phyloP scores from a whole-genome alignment of 2,888 invertebrate genomes.

The Luperina nickerlii region DNA sequence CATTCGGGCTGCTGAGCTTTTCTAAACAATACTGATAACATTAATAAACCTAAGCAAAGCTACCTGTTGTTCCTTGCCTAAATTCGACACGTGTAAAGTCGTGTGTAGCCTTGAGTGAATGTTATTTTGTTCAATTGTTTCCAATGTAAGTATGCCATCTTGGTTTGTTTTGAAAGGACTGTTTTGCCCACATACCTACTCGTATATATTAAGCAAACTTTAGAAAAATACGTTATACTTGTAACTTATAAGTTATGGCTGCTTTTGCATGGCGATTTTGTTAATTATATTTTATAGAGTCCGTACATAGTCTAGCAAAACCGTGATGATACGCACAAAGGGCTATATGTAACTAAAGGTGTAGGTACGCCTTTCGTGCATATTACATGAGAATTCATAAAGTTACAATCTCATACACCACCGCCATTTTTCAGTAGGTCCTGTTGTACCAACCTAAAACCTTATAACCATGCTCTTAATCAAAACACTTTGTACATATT shows the following conservation, averaged over 20 bases:
- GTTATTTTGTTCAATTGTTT: slow-evolving; percentile 42
- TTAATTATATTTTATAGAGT: neutral
- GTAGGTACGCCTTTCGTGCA: neutral
- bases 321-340: neutral
- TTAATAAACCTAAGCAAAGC: slow-evolving; percentile 31
- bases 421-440: neutral
- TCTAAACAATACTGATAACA: slow-evolving; percentile 72
- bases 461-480: slow-evolving; percentile 8
- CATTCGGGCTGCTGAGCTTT: slow-evolving; percentile 46
- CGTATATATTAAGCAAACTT: neutral
- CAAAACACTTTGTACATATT: slow-evolving; percentile 1
- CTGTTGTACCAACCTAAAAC: neutral
- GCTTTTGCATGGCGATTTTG: neutral
- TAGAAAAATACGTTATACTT: neutral
- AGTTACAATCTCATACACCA: neutral
- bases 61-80: slow-evolving; percentile 39
- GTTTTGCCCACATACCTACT: neutral
- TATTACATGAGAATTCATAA: neutral
- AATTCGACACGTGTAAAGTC: slow-evolving; percentile 57
- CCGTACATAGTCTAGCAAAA: neutral
- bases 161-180: slow-evolving; percentile 13
- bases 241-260: no score
- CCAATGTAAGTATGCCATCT: slow-evolving; percentile 14
- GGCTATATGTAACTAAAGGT: no score
- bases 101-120: slow-evolving; percentile 35